Conservation (phyloP, 1,140 invertebrate species). For the Leguminivora glycinivorella region DNA sequence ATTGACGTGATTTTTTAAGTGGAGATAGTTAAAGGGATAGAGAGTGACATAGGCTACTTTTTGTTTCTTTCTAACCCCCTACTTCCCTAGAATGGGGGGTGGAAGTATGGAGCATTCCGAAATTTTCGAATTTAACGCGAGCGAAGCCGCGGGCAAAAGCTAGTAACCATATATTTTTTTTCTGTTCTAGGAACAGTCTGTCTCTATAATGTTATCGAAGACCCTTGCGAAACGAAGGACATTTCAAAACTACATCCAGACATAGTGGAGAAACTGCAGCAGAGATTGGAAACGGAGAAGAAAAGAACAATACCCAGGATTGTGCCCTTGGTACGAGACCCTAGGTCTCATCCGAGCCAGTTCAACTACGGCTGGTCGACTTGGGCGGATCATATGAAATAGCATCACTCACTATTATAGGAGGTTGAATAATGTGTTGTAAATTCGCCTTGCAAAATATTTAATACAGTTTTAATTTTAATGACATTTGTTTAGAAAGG, state of each 20-base stretch:
- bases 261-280: slow-evolving; percentile 43
- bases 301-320: slow-evolving; percentile 47
- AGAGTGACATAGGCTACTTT: too few relatives aligned
- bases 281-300: slow-evolving; percentile 47
- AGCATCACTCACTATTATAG: not conserved
- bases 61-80: too few relatives aligned
- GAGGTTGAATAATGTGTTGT: too few relatives aligned
- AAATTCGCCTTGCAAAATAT: too few relatives aligned
- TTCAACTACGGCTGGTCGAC: slow-evolving; percentile 55
- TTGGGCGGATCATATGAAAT: slow-evolving; percentile 30
- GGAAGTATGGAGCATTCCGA: too few relatives aligned
- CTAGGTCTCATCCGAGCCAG: slow-evolving; percentile 43
- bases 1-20: too few relatives aligned
- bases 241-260: slow-evolving; percentile 47
- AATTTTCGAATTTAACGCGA: too few relatives aligned
- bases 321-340: slow-evolving; percentile 44
- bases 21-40: too few relatives aligned
- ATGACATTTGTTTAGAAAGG: too few relatives aligned
- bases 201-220: slow-evolving; percentile 59
- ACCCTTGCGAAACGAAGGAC: slow-evolving; percentile 62
- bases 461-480: too few relatives aligned
- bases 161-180: not conserved
- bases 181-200: slow-evolving; percentile 54
- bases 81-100: too few relatives aligned
- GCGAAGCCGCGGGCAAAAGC: too few relatives aligned